Evolutionary conservation across 2,797 vertebrate genomes (phyloP).

Genomic region (Falco concolor): DNA sequence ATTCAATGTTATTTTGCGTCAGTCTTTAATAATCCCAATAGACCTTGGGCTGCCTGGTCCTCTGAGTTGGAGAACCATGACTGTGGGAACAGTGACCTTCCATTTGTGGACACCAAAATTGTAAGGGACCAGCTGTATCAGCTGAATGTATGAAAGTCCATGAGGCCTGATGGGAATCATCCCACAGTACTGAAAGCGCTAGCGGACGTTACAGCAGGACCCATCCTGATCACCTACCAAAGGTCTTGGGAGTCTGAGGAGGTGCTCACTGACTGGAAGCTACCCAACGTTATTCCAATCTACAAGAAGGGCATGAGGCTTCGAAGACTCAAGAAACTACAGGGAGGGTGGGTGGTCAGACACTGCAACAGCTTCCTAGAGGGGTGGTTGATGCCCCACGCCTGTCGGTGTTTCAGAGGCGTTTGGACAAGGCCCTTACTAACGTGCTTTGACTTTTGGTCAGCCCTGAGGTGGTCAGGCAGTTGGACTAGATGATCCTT

Average conservation of each 20-base stretch:
- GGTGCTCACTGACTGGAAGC: no score
- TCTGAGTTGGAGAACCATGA: neutral
- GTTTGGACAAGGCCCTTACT: neutral
- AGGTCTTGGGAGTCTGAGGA: no score
- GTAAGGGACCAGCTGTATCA: neutral
- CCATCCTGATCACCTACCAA: no score
- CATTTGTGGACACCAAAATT: neutral
- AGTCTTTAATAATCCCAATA: neutral
- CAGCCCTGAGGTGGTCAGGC: neutral
- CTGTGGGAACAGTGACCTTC: neutral
- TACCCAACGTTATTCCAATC: no score
- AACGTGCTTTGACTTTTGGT: neutral
- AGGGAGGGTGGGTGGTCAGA: no score
- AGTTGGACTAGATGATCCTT: neutral
- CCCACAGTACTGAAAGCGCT: neutral
- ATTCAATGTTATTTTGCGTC: neutral
- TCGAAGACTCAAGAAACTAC: no score
- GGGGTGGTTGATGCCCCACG: fast-evolving
- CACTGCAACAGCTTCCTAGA: neutral
- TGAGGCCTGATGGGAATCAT: neutral
- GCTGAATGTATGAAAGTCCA: neutral
- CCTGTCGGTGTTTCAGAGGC: neutral
- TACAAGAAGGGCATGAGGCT: no score
- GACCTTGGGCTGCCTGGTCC: neutral
- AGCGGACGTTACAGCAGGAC: no score